These are phyloP conservation scores for Sandelia bainsii DNA, from an alignment of 2,797 vertebrate genomes.

Conservation along the genomic window DNA sequence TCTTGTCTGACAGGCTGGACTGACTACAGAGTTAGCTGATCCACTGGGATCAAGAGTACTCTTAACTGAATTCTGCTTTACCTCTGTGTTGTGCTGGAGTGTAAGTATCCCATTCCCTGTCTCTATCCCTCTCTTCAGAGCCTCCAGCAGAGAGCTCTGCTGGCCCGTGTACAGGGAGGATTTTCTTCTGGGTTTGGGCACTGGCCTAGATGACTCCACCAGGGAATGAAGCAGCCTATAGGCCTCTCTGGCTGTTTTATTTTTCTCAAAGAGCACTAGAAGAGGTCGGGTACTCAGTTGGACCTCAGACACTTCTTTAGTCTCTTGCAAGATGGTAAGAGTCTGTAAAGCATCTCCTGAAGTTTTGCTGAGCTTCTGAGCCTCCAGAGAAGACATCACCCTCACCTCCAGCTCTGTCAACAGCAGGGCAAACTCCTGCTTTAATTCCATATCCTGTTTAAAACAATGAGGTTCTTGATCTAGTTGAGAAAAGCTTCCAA, in stretches of 20 bases:
- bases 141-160: conserved; percentile 55
- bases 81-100: conserved; percentile 34
- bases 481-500: conserved; percentile 11
- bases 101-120: conserved; percentile 64
- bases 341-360: conserved; percentile 49
- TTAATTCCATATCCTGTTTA: conserved; percentile 31
- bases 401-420: conserved; percentile 53
- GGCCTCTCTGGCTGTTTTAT: conserved; percentile 40
- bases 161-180: conserved; percentile 22
- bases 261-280: conserved; percentile 43
- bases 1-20: conserved; percentile 18
- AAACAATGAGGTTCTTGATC: conserved; percentile 45
- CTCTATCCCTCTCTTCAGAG: conserved; percentile 70
- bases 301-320: conserved; percentile 37
- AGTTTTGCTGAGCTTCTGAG: conserved; percentile 36
- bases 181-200: conserved; percentile 63
- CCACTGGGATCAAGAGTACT: neutral
- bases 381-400: conserved; percentile 51
- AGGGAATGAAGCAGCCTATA: conserved; percentile 55
- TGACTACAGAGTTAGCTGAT: conserved; percentile 3
- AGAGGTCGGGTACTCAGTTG: conserved; percentile 52
- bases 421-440: conserved; percentile 59
- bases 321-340: conserved; percentile 43
- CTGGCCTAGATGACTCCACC: conserved; percentile 46
- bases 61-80: conserved; percentile 1